A percentile compares a stretch with the other conserved stretches of the same genome.
Conservation (phyloP, 2,888 invertebrate genomes). For the Plagiodera versicolora region DNA sequence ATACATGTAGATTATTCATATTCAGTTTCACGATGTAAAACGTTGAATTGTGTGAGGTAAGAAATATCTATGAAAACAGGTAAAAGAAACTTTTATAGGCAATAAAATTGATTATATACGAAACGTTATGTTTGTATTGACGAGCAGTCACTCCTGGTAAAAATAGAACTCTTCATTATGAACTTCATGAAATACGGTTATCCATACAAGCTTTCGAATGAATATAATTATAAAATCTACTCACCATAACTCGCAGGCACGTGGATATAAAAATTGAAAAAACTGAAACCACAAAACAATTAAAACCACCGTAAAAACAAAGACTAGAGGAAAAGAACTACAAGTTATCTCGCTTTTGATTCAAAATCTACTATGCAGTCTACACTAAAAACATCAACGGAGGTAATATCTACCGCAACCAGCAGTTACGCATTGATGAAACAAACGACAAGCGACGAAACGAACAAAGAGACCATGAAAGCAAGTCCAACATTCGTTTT, state of each 20-base stretch:
- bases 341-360: neutral
- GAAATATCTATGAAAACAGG: too few species aligned
- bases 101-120: too few species aligned
- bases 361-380: neutral
- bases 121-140: too few species aligned
- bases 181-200: too few species aligned
- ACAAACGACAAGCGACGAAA: conserved; percentile 5
- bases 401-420: neutral
- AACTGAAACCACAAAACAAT: neutral
- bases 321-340: neutral
- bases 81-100: too few species aligned
- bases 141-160: too few species aligned
- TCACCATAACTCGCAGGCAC: neutral
- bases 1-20: too few species aligned
- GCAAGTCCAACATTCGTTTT: conserved; percentile 11
- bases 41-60: too few species aligned
- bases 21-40: too few species aligned
- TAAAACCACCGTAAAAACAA: neutral
- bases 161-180: too few species aligned
- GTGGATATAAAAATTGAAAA: neutral
- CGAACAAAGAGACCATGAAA: conserved; percentile 13
- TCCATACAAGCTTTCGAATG: too few species aligned
- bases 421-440: neutral
- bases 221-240: neutral
- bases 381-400: neutral